These are phyloP conservation scores for Auanema freiburgensis DNA, from an alignment of 2,888 invertebrate genomes.

Conservation along the genomic window DNA sequence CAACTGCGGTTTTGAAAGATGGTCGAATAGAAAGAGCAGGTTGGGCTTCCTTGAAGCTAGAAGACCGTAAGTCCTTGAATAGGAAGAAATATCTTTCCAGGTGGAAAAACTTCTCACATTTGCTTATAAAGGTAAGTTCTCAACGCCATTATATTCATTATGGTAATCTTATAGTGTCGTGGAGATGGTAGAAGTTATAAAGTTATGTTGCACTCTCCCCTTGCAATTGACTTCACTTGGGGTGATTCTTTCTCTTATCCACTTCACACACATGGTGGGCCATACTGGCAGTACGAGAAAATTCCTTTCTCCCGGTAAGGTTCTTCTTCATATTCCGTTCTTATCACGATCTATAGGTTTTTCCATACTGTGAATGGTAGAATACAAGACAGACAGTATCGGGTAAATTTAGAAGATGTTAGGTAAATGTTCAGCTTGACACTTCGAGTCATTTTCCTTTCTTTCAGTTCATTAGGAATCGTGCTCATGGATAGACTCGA, in stretches of 20 bases:
- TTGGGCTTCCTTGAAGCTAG: conserved; percentile 60
- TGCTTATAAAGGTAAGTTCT: conserved; percentile 51
- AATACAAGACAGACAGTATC: conserved; percentile 57
- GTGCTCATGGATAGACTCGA: conserved; percentile 78
- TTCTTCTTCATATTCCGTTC: neutral
- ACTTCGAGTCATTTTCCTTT: conserved; percentile 3
- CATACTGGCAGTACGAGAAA: conserved; percentile 90
- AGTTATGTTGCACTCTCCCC: conserved; percentile 78
- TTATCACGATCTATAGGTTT: conserved; percentile 46
- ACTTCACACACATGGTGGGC: conserved; percentile 85
- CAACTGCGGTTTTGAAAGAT: conserved; percentile 47
- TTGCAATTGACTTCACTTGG: conserved; percentile 83
- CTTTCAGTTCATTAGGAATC: conserved; percentile 87
- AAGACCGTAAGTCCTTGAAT: conserved; percentile 51
- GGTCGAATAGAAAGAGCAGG: conserved; percentile 59
- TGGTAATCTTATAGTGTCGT: conserved; percentile 66
- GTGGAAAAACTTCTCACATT: conserved; percentile 59
- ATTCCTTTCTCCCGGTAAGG: conserved; percentile 54
- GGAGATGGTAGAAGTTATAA: conserved; percentile 92
- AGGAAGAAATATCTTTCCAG: conserved; percentile 49
- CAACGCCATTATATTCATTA: conserved; percentile 10
- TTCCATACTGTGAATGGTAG: conserved; percentile 59
- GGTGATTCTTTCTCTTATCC: conserved; percentile 84
- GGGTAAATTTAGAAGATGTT: conserved; percentile 40
- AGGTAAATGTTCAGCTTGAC: conserved; percentile 25